Evolutionary conservation across 2,888 invertebrate species (phyloP), one percentile per base, ranked within the genome.

Genomic region (Pseudanteris insignis): DNA sequence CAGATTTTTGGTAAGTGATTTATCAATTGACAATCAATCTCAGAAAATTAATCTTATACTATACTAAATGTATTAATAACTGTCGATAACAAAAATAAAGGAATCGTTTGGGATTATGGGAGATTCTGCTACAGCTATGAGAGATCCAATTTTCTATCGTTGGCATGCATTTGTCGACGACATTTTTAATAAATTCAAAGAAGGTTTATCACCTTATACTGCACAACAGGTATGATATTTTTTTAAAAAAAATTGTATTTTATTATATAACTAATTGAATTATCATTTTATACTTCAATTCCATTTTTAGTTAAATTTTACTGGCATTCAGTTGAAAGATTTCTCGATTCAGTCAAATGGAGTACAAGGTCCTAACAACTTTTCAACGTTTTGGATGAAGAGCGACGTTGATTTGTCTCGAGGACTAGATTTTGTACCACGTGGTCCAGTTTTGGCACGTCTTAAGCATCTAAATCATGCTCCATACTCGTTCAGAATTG

Each of bases 141-240:
- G 93, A 1, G 94, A 94, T 80, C 92, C 93, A 0, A 81, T 89
- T 10, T 93, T 93, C 83, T 93, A 92, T 81, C 87, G 90, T 74
- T 92, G 90, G 90, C 93, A 94, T 73, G 85, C 89, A 0, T 89
- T 86, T 74, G 83, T 92, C 13, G 90, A 93, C 70, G 88, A 90
- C 67, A 81, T 93, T 18, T 92, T 92, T 84, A 85, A 86, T 67
- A 84, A 87, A 63, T 88, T 88, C 80, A 93, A 93, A 80, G 82
- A 83, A 58, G 87, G 86, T 8, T 81, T 93, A 14, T 82, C 87
- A 0, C 83, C 88, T 1, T 93, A 93, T 76, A 82, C 81, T 0
- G 70, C 72, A 2, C 81, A 83, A 28, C 84, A 84, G 82, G 89
- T 65, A 34, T n/a, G n/a, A n/a, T n/a, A n/a, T n/a, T n/a, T n/a